These are phyloP conservation scores for Tonatia bakeri DNA, from an alignment of 2,113 vertebrate genomes.

Conservation along the genomic window DNA sequence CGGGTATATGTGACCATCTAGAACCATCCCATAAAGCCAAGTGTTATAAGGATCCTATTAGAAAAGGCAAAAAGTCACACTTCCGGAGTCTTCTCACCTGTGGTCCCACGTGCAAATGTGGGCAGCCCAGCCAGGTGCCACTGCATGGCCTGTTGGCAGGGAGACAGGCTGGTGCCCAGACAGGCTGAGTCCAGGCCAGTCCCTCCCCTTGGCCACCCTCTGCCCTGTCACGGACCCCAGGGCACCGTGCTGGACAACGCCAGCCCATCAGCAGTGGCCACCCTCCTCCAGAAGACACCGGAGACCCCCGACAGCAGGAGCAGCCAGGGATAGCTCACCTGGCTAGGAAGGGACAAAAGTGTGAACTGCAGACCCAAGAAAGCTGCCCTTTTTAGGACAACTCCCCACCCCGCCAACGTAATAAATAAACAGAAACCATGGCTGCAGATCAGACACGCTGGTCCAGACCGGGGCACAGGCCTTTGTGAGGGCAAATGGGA, in stretches of 20 bases:
- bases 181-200: not conserved
- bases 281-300: not conserved
- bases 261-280: not conserved
- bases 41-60: not conserved
- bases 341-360: not conserved
- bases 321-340: not conserved
- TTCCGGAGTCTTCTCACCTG: not conserved
- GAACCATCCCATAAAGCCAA: not conserved
- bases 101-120: not conserved
- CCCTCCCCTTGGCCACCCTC: not conserved
- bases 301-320: not conserved
- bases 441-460: not conserved
- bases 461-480: not conserved
- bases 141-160: not conserved
- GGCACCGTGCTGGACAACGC: not conserved
- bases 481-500: not conserved
- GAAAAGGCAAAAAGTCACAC: not conserved
- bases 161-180: not conserved
- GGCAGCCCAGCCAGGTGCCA: not conserved
- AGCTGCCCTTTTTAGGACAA: constrained; percentile 17
- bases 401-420: not conserved
- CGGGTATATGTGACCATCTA: too few relatives aligned
- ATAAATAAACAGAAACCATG: constrained; percentile 48
- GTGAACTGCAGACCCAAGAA: constrained; percentile 28
- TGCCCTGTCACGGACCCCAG: not conserved